Percentiles rank a stretch among this genome's conserved stretches.
Evolutionary conservation across 2,797 vertebrate genomes (phyloP).

Genomic region (Coregonus suidteri): DNA sequence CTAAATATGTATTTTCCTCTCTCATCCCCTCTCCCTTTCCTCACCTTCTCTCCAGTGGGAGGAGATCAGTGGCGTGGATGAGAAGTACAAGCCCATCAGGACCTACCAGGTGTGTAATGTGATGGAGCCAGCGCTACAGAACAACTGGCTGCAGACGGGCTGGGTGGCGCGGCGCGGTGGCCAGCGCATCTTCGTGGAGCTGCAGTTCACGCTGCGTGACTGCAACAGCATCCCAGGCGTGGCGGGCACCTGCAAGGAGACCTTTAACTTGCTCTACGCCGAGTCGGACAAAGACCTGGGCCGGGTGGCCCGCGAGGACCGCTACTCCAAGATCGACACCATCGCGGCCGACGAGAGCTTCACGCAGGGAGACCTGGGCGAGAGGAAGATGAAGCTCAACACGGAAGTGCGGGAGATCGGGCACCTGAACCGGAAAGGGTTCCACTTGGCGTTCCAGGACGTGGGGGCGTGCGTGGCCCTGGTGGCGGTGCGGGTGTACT

Average conservation of each 20-base stretch:
- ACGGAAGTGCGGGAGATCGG: slow-evolving; percentile 94
- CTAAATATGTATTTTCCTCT: too few species aligned
- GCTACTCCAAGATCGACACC: slow-evolving; percentile 92
- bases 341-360: slow-evolving; percentile 96
- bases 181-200: slow-evolving; percentile 94
- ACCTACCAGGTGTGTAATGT: slow-evolving; percentile 97
- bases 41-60: slow-evolving; percentile 83
- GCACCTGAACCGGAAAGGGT: slow-evolving; percentile 88
- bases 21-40: neutral
- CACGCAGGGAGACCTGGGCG: slow-evolving; percentile 92
- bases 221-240: slow-evolving; percentile 97
- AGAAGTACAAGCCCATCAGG: slow-evolving; percentile 90
- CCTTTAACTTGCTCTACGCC: slow-evolving; percentile 91
- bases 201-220: slow-evolving; percentile 94
- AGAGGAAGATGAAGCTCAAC: slow-evolving; percentile 98
- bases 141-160: slow-evolving; percentile 96
- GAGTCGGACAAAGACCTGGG: slow-evolving; percentile 87
- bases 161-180: slow-evolving; percentile 87
- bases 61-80: slow-evolving; percentile 95
- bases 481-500: slow-evolving; percentile 92
- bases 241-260: slow-evolving; percentile 92
- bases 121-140: slow-evolving; percentile 95
- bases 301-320: slow-evolving; percentile 73
- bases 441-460: slow-evolving; percentile 95
- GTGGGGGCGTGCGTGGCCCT: slow-evolving; percentile 93